Evolutionary conservation across 2,113 vertebrate genomes (phyloP), one percentile per base, ranked within the genome.

Genomic region (Tychaedon coryphoeus): DNA sequence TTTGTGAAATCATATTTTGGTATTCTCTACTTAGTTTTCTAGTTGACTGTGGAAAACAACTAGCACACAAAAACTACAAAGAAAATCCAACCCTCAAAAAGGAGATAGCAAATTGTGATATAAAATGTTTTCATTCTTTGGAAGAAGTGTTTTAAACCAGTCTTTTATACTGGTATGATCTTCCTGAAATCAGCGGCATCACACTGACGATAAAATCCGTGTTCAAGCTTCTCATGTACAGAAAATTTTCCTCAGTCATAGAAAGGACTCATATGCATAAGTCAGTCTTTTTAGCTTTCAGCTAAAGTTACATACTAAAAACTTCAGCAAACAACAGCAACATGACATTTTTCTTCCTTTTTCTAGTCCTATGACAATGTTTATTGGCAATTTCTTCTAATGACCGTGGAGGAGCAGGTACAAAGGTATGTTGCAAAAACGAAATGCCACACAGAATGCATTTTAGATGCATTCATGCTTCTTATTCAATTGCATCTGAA

Each of bases 351-450:
- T 64, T 65, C 8, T 72, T 86, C 26, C 13, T 40, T 26, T 29
- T 70, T 65, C 45, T 86, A 53, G 12, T 60, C 9, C 25, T 38
- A 20, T 40, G 34, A 84, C 33, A 54, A 47, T 1, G 1, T 57
- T 54, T 53, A 47, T 18, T 40, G 26, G 8, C 7, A 28, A 45
- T 73, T 84, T 74, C 29, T 80, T 84, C 73, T 47, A 86, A 60
- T 13, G 15, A 18, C 9, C 19, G 23, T 3, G 9, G 19, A 56
- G 19, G 9, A 33, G 2, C 5, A 5, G 4, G 3, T 14, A 9
- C 14, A 51, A 56, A 56, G 10, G 4, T 15, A 50, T 22, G 5
- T 11, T 42, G 18, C 17, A 61, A 38, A 29, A 58, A 70, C 12
- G 9, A 86, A 84, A 65, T 19, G 9, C 2, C 23, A 45, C 9